These are phyloP conservation scores for Aphidoletes aphidimyza DNA, from an alignment of 2,888 invertebrate species.

Conservation along the genomic window DNA sequence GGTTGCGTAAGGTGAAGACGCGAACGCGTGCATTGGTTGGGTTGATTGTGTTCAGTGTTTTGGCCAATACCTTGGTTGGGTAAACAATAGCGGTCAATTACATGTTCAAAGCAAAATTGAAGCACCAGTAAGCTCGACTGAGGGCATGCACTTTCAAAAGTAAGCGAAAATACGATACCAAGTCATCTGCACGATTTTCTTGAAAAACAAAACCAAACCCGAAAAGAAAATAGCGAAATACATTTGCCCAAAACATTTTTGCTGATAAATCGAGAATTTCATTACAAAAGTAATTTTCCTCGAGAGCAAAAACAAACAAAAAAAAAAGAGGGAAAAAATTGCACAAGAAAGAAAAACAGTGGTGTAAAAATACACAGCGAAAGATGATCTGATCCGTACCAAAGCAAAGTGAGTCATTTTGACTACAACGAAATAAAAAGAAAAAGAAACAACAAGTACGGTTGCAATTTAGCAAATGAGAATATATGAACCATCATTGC, in stretches of 20 bases:
- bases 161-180: background rate
- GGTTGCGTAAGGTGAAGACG: background rate
- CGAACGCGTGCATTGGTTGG: background rate
- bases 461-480: background rate
- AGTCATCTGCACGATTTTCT: background rate
- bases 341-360: too few relatives aligned
- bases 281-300: background rate
- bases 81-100: conserved; percentile 3
- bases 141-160: background rate
- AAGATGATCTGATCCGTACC: background rate
- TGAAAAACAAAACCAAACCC: background rate
- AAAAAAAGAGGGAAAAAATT: too few relatives aligned
- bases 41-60: background rate
- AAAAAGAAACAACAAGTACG: too few relatives aligned
- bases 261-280: background rate
- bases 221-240: background rate
- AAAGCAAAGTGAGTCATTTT: background rate
- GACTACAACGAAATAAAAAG: background rate
- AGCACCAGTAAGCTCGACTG: too few relatives aligned
- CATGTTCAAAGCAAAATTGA: too few relatives aligned
- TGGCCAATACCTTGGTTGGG: background rate
- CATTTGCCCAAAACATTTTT: background rate
- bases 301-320: background rate
- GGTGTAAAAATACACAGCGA: background rate
- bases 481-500: background rate